Evolutionary conservation across 2,797 vertebrate genomes (phyloP), one percentile per base, ranked within the genome.

Genomic region (Sphenodon punctatus): DNA sequence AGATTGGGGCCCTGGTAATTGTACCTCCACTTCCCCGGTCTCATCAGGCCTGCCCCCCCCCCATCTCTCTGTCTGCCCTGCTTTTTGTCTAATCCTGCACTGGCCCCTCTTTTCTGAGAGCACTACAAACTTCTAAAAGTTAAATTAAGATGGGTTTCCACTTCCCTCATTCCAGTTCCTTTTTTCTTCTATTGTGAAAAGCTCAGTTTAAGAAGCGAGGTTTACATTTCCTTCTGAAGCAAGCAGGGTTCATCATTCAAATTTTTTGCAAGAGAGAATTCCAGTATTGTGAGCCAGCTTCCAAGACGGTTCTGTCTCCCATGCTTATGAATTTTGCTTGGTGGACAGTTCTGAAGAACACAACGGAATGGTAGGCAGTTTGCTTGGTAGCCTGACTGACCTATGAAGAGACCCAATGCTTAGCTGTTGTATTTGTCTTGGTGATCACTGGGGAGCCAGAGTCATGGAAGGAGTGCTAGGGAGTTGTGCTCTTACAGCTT

Each of bases 281-380:
- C 68, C 85, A 82, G 55, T 43, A 4, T 4, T 32, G 71, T 0
- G 2, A 82, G 82, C 86, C 39, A 48, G 74, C 82, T 90, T 89
- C 89, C 85, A 91, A 67, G 85, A 67, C 68, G 88, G 76, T 48
- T 90, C 20, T 36, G 66, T 92, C 86, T 86, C 80, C 84, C 87
- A 55, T 74, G 83, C 66, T 92, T 78, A 80, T 68, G 71, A 88
- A 86, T 72, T 56, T 79, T 77, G 36, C 51, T 34, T 34, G 75
- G 82, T 71, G 84, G 3, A 78, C 34, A 10, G 45, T 6, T 66
- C 66, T 53, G 10, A 58, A 81, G 67, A 55, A 72, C 0, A 0
- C 51, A 74, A 25, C 0, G 2, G 34, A 34, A 34, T 34, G 34
- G 74, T 25, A 30, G 45, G 82, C 72, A 10, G 41, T 27, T 70